phyloP scores from a whole-genome alignment of 2,888 invertebrate species.

The Lasioglossum zephyrum region DNA sequence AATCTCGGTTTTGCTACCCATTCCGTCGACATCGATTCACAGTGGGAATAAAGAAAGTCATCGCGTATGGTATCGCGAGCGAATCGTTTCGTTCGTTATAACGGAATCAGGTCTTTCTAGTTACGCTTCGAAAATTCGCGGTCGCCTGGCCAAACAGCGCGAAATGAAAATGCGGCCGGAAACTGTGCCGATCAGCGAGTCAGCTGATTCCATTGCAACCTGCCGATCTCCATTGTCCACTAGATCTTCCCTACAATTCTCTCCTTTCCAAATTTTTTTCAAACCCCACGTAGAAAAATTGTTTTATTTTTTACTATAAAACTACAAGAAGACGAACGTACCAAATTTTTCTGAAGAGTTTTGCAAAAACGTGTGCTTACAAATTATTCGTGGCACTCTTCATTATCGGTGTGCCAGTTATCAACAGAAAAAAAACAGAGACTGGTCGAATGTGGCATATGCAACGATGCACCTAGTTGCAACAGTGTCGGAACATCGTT shows the following conservation, averaged over 20 bases:
- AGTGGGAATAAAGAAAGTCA: neutral
- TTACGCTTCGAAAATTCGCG: slow-evolving; percentile 43
- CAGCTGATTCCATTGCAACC: neutral
- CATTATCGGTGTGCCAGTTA: neutral
- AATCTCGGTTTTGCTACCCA: neutral
- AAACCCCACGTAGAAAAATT: no score
- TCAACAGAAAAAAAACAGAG: neutral
- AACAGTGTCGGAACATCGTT: neutral
- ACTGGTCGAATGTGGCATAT: neutral
- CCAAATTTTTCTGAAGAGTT: no score
- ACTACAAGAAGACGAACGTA: no score
- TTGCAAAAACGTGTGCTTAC: no score
- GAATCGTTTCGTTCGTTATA: neutral
- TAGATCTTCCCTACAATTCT: neutral
- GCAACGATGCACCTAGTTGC: neutral
- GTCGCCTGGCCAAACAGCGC: slow-evolving; percentile 18
- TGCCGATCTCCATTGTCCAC: neutral
- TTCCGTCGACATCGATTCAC: neutral
- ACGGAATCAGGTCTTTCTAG: neutral
- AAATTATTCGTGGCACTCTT: neutral
- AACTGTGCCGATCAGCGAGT: neutral
- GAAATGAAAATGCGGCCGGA: slow-evolving; percentile 24
- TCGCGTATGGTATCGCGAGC: neutral
- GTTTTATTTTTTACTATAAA: no score
- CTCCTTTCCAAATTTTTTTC: neutral